Conservation (phyloP, 2,797 vertebrate genomes). For the Schizothorax lantsangensis region DNA sequence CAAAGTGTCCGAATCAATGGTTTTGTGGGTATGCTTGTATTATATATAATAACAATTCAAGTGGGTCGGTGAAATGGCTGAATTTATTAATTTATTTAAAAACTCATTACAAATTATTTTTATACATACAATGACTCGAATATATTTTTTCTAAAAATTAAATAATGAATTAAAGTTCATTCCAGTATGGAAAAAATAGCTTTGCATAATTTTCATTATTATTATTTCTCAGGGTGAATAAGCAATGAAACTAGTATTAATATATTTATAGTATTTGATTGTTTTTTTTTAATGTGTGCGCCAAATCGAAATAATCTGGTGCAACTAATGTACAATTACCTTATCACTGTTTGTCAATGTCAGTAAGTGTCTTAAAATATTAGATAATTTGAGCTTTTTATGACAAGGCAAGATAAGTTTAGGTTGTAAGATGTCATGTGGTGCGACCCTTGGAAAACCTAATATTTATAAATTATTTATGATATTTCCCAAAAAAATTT, state of each 20-base stretch:
- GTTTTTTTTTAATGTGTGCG: neutral
- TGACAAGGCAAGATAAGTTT: neutral
- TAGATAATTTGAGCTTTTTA: neutral
- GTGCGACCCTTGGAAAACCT: neutral
- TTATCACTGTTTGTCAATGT: neutral
- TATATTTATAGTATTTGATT: neutral
- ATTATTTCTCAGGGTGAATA: neutral
- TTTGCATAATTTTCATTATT: neutral
- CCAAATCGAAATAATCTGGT: neutral
- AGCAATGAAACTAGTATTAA: neutral
- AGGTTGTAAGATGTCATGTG: neutral
- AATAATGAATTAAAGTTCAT: neutral
- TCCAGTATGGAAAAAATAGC: neutral
- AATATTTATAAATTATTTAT: neutral
- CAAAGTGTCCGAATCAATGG: slow-evolving; percentile 83
- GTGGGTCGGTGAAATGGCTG: neutral
- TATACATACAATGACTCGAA: too few species aligned
- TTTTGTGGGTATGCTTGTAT: slow-evolving; percentile 84
- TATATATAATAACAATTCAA: neutral
- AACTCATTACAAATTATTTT: too few species aligned
- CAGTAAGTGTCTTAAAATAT: neutral
- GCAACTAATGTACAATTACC: neutral
- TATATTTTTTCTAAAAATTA: too few species aligned
- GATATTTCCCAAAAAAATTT: neutral
- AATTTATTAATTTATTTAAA: neutral